Evolutionary conservation across 2,113 vertebrate species (phyloP).

Genomic region (Sinocyclocheilus rhinocerous): DNA sequence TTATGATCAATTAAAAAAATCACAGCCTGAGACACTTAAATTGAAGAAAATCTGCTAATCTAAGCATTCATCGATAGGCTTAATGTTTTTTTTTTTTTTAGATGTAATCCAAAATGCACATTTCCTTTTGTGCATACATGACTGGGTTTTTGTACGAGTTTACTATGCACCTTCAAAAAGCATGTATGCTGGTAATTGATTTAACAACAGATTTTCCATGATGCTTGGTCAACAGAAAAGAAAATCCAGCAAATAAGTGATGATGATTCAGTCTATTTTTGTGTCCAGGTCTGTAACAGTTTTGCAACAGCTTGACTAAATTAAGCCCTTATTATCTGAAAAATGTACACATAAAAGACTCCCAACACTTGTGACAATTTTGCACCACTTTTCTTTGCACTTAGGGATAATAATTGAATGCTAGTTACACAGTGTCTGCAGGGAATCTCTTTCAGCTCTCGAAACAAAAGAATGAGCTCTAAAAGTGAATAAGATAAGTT

Average conservation of each 20-base stretch:
- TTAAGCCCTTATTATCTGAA: conserved; percentile 30
- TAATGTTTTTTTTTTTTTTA: too few species aligned
- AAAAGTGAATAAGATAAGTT: background rate
- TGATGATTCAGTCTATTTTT: background rate
- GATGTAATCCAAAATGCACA: too few species aligned
- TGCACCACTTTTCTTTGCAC: conserved; percentile 42
- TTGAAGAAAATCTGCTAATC: too few species aligned
- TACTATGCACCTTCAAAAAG: background rate
- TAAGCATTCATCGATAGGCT: too few species aligned
- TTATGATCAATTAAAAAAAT: background rate
- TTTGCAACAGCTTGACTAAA: conserved; percentile 33
- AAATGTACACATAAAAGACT: conserved; percentile 21
- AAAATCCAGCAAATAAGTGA: background rate
- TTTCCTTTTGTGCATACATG: background rate
- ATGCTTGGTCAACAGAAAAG: background rate
- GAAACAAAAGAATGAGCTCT: background rate
- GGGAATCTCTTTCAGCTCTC: conserved; percentile 43
- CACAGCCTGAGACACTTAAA: background rate
- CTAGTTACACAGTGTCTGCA: conserved; percentile 39
- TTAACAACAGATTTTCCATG: background rate
- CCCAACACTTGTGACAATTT: conserved; percentile 35
- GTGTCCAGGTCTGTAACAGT: background rate
- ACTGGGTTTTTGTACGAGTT: background rate
- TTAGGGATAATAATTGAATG: conserved; percentile 34
- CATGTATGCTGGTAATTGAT: background rate